Base-by-base conservation (phyloP, 2,797 vertebrate genomes). In the Phrynocephalus guinanensis region DNA sequence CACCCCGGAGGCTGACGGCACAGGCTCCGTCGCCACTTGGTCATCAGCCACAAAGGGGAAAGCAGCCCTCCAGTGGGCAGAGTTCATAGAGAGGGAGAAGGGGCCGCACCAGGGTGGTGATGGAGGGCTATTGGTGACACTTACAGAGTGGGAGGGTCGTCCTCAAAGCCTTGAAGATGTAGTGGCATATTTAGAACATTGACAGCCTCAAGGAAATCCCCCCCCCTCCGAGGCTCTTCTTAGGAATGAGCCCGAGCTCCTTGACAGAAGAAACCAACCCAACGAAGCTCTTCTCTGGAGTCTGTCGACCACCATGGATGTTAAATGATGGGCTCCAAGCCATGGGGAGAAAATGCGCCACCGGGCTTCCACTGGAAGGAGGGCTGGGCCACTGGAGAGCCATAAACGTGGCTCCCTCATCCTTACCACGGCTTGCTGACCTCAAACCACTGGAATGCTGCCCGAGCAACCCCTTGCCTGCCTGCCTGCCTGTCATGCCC, bases 201-300 rank as follows among this genome's bases (percentile, higher is more conserved):
- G 24, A 84, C 60, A 75, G 71, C 33, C 10, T 30, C 85, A 87
- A 71, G 83, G 72, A 89, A 91, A 79, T 48, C 83, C n/a, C 50
- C 52, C 84, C 84, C 83, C 52, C 84, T 84, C 83, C 50, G 0
- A 15, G 79, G 90, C 24, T 30, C 84, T 90, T 89, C 84, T 81
- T 60, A 83, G 26, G 84, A 79, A 80, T 77, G 73, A 30, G 52
- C 71, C 20, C 2, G 0, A 0, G 16, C 1, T 52, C 15, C 38
- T 67, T 87, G 63, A 87, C 90, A 85, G 86, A 82, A 88, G 83
- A 92, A 86, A 44, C 22, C 63, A 38, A 87, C 60, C 70, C 75
- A 76, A 11, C 0, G 0, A 1, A 87, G 78, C 60, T 28, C 16
- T 75, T 28, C 84, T 86, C 87, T 44, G 5, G 38, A 44, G 38